Conservation (phyloP, 2,797 vertebrate species). For the Pogonophryne albipinna region DNA sequence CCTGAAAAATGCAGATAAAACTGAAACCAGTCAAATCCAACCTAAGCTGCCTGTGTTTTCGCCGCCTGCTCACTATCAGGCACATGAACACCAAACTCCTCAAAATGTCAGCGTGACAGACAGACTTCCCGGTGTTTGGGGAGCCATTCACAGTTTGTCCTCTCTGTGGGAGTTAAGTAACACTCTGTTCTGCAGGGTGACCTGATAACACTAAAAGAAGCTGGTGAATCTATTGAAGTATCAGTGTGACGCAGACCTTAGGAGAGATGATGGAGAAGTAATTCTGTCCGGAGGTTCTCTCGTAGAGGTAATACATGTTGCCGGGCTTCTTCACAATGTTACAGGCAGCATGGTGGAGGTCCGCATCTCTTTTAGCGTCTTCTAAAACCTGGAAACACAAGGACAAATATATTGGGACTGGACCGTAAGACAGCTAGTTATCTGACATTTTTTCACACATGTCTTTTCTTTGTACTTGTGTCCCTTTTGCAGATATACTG, state of each 20-base stretch:
- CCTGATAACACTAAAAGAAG: not conserved
- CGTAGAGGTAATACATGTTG: constrained; percentile 93
- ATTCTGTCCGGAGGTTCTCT: constrained; percentile 90
- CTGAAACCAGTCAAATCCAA: constrained; percentile 25
- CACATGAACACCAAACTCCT: constrained; percentile 9
- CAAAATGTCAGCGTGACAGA: not conserved
- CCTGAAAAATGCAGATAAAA: not conserved
- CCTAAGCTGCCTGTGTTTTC: constrained; percentile 8
- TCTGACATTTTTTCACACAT: not conserved
- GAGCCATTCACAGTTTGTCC: not conserved
- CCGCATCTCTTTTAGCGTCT: constrained; percentile 92
- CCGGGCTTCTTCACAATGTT: constrained; percentile 97
- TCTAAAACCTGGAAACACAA: constrained; percentile 88
- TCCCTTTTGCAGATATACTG: not conserved
- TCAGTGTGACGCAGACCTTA: constrained; percentile 79
- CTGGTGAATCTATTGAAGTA: not conserved
- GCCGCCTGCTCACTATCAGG: not conserved
- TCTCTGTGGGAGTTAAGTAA: constrained; percentile 13
- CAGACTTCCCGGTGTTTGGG: not conserved
- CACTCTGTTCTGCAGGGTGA: not conserved
- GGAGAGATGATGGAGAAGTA: constrained; percentile 98
- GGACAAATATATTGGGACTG: not conserved
- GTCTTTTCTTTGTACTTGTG: too few species aligned
- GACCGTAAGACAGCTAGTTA: not conserved
- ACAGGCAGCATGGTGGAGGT: constrained; percentile 93